phyloP scores from a whole-genome alignment of 2,888 invertebrate species.

The Thyatira batis region DNA sequence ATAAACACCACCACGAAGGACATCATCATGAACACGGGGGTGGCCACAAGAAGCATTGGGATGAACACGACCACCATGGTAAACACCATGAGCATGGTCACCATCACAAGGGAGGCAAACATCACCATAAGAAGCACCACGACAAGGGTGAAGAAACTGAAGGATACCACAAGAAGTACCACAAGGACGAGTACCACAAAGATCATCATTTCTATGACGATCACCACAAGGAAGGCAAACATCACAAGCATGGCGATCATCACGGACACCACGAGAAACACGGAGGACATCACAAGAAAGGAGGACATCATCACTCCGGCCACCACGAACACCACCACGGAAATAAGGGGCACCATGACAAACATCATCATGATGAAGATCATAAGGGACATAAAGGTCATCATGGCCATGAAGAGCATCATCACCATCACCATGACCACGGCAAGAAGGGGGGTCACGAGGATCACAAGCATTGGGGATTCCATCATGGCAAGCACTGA shows the following conservation, averaged over 20 bases:
- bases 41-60: constrained; percentile 90
- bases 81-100: constrained; percentile 90
- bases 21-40: constrained; percentile 90
- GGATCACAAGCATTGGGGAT: constrained; percentile 89
- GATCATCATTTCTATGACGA: constrained; percentile 95
- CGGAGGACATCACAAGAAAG: constrained; percentile 90
- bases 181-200: constrained; percentile 93
- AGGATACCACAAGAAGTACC: constrained; percentile 92
- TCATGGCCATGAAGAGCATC: constrained; percentile 89
- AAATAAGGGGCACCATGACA: constrained; percentile 91
- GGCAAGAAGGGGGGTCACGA: constrained; percentile 90
- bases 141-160: constrained; percentile 92
- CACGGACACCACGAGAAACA: constrained; percentile 90
- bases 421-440: constrained; percentile 88
- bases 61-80: constrained; percentile 88
- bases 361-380: constrained; percentile 91
- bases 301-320: constrained; percentile 89
- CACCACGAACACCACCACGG: constrained; percentile 90
- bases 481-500: constrained; percentile 83
- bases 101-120: constrained; percentile 90
- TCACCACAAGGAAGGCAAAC: constrained; percentile 91
- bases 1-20: constrained; percentile 88
- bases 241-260: constrained; percentile 90
- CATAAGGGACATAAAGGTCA: constrained; percentile 91
- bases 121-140: constrained; percentile 90